Conservation (phyloP, 2,113 vertebrate species). For the Sinocyclocheilus anshuiensis region DNA sequence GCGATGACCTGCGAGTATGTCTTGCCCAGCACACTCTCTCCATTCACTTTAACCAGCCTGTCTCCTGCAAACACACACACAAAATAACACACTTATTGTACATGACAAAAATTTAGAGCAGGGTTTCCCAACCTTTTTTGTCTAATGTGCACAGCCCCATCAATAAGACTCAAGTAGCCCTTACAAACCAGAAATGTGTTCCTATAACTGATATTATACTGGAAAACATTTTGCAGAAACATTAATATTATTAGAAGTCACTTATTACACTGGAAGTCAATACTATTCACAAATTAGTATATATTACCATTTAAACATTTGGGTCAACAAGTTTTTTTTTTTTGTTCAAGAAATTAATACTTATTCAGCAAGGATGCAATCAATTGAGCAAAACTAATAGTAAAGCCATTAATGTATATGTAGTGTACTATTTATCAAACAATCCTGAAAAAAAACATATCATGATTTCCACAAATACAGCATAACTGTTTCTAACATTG, state of each 20-base stretch:
- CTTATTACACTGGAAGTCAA: not conserved
- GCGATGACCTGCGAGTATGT: slow-evolving; percentile 97
- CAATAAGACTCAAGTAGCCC: not conserved
- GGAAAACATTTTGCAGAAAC: not conserved
- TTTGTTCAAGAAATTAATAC: too few relatives aligned
- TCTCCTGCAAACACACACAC: slow-evolving; percentile 79
- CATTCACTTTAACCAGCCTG: slow-evolving; percentile 94
- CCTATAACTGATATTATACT: not conserved
- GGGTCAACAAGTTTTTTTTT: too few relatives aligned
- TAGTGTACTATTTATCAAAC: not conserved
- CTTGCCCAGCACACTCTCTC: slow-evolving; percentile 93
- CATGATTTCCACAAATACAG: not conserved
- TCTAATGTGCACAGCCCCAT: not conserved
- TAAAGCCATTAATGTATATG: too few relatives aligned
- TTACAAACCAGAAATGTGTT: not conserved
- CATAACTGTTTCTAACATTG: too few relatives aligned
- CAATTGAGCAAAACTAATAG: too few relatives aligned
- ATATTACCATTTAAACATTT: too few relatives aligned
- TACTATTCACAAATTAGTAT: not conserved
- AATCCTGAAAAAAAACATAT: not conserved
- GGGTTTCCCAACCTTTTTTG: not conserved
- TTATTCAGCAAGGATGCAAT: too few relatives aligned
- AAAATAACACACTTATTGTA: slow-evolving; percentile 31
- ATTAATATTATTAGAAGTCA: not conserved
- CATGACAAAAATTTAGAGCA: not conserved